phyloP scores from a whole-genome alignment of 1,140 invertebrate genomes.

The Zaprionus capensis region DNA sequence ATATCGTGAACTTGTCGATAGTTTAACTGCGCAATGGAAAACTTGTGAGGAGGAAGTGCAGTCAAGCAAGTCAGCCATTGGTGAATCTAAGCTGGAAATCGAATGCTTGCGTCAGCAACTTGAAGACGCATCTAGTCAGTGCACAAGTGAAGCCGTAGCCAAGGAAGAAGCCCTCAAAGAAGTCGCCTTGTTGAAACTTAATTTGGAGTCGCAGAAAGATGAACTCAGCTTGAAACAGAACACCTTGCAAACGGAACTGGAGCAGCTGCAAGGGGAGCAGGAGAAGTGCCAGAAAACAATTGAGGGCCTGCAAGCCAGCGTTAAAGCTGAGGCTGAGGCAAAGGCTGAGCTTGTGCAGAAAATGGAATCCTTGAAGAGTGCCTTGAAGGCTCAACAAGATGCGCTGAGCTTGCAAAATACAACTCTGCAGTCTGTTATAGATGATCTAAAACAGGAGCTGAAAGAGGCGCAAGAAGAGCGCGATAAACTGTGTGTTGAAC shows the following conservation, averaged over 20 bases:
- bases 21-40: background rate
- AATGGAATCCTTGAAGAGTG: background rate
- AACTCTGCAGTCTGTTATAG: background rate
- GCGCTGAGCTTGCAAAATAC: background rate
- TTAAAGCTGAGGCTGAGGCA: background rate
- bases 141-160: background rate
- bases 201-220: background rate
- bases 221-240: background rate
- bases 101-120: background rate
- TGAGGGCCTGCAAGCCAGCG: background rate
- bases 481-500: background rate
- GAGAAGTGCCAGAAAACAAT: background rate
- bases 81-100: background rate
- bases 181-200: background rate
- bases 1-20: conserved; percentile 2
- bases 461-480: background rate
- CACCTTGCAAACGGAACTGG: background rate
- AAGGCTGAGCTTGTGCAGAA: background rate
- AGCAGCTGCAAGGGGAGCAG: background rate
- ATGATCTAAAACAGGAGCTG: background rate
- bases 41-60: background rate
- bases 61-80: background rate
- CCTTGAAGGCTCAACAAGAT: background rate
- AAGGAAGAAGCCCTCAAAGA: background rate
- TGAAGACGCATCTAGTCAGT: background rate